Conservation (phyloP, 2,888 invertebrate species). For the Brachylomia viminalis region DNA sequence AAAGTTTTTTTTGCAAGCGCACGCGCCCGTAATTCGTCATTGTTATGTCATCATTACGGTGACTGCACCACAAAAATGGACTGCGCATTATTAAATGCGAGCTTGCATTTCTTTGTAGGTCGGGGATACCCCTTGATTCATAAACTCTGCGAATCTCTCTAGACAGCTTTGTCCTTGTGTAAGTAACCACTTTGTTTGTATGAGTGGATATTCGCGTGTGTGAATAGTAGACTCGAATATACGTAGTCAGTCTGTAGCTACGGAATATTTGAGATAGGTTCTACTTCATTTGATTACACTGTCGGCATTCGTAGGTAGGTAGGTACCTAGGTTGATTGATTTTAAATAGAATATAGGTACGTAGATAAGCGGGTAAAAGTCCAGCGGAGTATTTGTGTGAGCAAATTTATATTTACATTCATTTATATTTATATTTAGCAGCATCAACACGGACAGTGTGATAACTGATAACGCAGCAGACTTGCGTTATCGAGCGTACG, state of each 20-base stretch:
- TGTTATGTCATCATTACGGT: conserved; percentile 87
- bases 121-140: conserved; percentile 86
- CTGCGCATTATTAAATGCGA: conserved; percentile 78
- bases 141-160: conserved; percentile 78
- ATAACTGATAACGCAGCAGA: conserved; percentile 85
- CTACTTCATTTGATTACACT: background rate
- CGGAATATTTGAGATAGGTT: conserved; percentile 2
- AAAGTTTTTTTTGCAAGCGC: conserved; percentile 81
- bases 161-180: conserved; percentile 76
- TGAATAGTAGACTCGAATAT: conserved; percentile 40
- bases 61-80: conserved; percentile 84
- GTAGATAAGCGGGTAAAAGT: conserved; percentile 67
- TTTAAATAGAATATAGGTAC: conserved; percentile 42
- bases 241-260: background rate
- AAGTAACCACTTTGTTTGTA: conserved; percentile 31
- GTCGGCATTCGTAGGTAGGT: conserved; percentile 2
- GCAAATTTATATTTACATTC: conserved; percentile 79
- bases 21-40: conserved; percentile 83
- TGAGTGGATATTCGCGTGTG: conserved; percentile 54
- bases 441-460: conserved; percentile 75
- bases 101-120: conserved; percentile 84
- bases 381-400: conserved; percentile 71
- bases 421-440: too few relatives aligned
- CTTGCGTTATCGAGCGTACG: conserved; percentile 82
- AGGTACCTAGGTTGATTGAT: conserved; percentile 13